phyloP scores from a whole-genome alignment of 2,113 vertebrate species.

The Zeus faber region DNA sequence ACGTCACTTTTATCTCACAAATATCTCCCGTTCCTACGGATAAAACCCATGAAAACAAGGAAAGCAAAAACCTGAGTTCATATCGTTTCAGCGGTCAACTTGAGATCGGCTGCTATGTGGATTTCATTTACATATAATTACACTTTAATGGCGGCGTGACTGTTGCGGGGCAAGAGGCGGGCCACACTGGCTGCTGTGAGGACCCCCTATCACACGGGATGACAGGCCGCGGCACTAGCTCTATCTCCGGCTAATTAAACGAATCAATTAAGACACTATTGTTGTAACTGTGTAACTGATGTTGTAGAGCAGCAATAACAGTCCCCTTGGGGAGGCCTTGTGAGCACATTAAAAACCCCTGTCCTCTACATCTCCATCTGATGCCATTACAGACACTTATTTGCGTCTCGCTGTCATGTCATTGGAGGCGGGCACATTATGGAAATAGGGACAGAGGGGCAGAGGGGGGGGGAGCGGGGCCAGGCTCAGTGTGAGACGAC shows the following conservation, averaged over 20 bases:
- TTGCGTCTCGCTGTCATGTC: slow-evolving; percentile 98
- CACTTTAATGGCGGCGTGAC: slow-evolving; percentile 75
- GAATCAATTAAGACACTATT: slow-evolving; percentile 99
- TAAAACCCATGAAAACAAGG: too few species aligned
- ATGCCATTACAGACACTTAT: slow-evolving; percentile 99
- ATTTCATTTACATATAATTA: slow-evolving; percentile 80
- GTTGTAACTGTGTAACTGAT: slow-evolving; percentile 94
- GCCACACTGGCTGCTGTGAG: slow-evolving; percentile 46
- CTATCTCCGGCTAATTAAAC: slow-evolving; percentile 99
- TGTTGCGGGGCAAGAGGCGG: slow-evolving; percentile 74
- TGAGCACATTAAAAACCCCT: slow-evolving; percentile 88
- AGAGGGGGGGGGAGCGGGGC: slow-evolving; percentile 78
- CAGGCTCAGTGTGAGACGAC: slow-evolving; percentile 90
- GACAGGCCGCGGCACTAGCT: slow-evolving; percentile 85
- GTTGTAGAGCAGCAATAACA: slow-evolving; percentile 91
- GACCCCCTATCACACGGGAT: slow-evolving; percentile 80
- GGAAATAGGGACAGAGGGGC: slow-evolving; percentile 82
- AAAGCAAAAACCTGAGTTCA: too few species aligned
- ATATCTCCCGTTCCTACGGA: not conserved
- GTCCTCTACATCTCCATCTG: slow-evolving; percentile 94
- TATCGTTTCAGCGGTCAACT: too few species aligned
- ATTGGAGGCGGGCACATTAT: slow-evolving; percentile 93
- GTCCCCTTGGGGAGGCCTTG: slow-evolving; percentile 90
- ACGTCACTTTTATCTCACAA: too few species aligned
- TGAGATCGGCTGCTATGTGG: slow-evolving; percentile 48